Percentiles rank a stretch among this genome's conserved stretches.
Evolutionary conservation across 2,888 invertebrate genomes (phyloP).

Genomic region (Venusia cambrica): DNA sequence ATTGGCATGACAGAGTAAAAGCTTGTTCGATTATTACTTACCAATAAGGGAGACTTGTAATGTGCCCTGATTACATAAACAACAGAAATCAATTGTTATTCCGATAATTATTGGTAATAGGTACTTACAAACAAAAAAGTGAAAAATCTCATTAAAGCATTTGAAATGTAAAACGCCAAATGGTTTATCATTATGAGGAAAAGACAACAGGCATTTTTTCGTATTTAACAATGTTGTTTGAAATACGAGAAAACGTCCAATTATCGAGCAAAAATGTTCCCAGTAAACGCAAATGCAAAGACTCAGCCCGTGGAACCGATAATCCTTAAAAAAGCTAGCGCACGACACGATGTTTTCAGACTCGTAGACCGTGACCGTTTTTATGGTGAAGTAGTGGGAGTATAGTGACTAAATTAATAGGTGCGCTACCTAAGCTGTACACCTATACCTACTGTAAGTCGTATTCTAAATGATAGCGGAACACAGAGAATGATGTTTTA

Average conservation of each 20-base stretch:
- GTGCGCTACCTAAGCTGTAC: constrained; percentile 11
- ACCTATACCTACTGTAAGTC: no score
- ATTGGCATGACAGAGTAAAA: constrained; percentile 27
- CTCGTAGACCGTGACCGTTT: constrained; percentile 22
- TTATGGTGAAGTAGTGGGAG: constrained; percentile 8
- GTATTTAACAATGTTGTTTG: constrained; percentile 1
- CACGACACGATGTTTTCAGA: constrained; percentile 15
- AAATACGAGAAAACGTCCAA: constrained; percentile 17
- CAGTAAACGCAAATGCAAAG: constrained; percentile 7
- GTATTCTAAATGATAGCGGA: no score
- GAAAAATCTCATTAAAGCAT: neutral
- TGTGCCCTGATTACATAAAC: no score
- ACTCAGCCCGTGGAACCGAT: constrained; percentile 4
- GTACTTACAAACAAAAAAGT: no score
- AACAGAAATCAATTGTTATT: no score
- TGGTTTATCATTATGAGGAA: neutral
- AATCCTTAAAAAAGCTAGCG: constrained; percentile 19
- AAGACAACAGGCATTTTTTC: constrained; percentile 1
- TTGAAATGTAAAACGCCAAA: neutral
- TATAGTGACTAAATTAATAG: constrained; percentile 19
- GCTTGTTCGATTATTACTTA: constrained; percentile 12
- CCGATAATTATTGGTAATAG: no score
- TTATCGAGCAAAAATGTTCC: constrained; percentile 13
- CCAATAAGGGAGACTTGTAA: constrained; percentile 1
- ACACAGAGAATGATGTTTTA: constrained; percentile 6